A percentile compares a stretch with the other conserved stretches of the same genome.
These are phyloP conservation scores for Stramonita haemastoma DNA, from an alignment of 2,888 invertebrate species.

Conservation along the genomic window DNA sequence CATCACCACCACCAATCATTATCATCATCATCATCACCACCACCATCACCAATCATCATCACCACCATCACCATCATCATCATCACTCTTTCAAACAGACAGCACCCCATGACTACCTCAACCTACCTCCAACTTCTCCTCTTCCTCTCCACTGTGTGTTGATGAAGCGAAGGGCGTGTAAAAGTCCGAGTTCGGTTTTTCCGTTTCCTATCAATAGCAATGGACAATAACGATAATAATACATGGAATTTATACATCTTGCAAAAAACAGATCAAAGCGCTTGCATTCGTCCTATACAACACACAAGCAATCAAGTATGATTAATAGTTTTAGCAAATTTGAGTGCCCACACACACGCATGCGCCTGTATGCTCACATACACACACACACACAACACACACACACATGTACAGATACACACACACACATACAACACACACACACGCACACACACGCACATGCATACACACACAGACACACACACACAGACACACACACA, in stretches of 20 bases:
- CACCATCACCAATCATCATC: too few species aligned
- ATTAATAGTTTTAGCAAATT: not conserved
- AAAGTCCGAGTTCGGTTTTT: conserved; percentile 71
- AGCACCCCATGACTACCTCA: not conserved
- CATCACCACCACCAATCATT: too few species aligned
- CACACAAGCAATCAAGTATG: not conserved
- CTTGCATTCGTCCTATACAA: not conserved
- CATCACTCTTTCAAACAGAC: not conserved
- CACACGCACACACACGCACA: not conserved
- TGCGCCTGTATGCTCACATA: not conserved
- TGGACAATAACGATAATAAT: too few species aligned
- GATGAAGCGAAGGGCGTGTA: conserved; percentile 93
- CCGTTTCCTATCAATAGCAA: conserved; percentile 40
- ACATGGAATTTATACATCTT: too few species aligned
- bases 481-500: not conserved
- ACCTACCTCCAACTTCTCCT: conserved; percentile 60
- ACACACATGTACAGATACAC: not conserved
- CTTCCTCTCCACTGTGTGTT: conserved; percentile 85
- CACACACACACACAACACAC: not conserved
- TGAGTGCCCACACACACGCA: not conserved
- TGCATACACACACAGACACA: not conserved
- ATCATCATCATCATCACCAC: not conserved
- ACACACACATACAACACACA: not conserved
- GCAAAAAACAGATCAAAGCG: too few species aligned
- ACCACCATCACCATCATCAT: not conserved